A percentile compares a stretch with the other conserved stretches of the same genome.
phyloP scores from a whole-genome alignment of 2,797 vertebrate genomes.

The Catamblyrhynchus diadema region DNA sequence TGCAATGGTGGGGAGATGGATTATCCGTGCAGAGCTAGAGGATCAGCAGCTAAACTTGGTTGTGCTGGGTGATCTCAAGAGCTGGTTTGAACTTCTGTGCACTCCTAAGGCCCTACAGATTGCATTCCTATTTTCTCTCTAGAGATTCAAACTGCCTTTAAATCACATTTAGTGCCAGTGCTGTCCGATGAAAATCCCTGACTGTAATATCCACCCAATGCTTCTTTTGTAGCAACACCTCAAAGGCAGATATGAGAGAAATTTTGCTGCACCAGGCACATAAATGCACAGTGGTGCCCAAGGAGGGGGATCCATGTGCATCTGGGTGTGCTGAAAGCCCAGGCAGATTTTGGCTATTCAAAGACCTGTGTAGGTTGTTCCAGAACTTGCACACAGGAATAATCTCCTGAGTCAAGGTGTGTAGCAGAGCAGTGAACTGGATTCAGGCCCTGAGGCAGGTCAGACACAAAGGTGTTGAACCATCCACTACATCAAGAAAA shows the following conservation, averaged over 20 bases:
- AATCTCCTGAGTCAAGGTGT: not conserved
- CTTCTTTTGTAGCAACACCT: not conserved
- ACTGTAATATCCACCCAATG: accelerated
- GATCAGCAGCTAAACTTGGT: not conserved
- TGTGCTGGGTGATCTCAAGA: not conserved
- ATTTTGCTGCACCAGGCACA: not conserved
- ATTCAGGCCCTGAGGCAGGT: not conserved
- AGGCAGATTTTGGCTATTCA: not conserved
- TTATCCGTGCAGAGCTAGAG: not conserved
- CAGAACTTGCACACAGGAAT: not conserved
- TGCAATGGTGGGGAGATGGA: not conserved
- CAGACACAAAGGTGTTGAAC: not conserved
- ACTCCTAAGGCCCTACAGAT: accelerated
- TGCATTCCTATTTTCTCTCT: not conserved
- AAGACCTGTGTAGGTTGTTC: not conserved
- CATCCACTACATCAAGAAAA: not conserved
- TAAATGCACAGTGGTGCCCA: not conserved
- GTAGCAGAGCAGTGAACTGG: not conserved
- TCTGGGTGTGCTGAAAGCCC: not conserved
- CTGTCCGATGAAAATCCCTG: not conserved
- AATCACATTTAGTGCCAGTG: accelerated
- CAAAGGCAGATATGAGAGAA: not conserved
- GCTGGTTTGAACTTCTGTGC: not conserved
- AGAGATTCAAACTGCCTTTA: not conserved
- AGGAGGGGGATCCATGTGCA: accelerated